Evolutionary conservation across 2,797 vertebrate species (phyloP), one percentile per base, ranked within the genome.

Genomic region (Rhynchotus rufescens): DNA sequence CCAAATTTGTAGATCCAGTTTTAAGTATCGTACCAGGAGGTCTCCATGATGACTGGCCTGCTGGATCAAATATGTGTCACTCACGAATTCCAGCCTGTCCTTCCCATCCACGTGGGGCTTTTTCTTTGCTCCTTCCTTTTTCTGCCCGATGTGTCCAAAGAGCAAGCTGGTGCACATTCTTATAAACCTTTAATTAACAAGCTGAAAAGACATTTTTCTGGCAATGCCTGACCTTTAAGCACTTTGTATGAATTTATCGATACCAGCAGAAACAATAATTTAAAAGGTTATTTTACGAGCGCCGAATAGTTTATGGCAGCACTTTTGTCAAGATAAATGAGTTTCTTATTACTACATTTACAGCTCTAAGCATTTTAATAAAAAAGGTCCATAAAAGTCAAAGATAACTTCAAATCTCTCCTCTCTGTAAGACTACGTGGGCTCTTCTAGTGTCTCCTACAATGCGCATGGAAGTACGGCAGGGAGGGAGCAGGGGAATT

Each of bases 171-270:
- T 88, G 85, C 69, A 47, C 32, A 20, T 91, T 96, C 88, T 81
- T 78, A 94, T 42, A 94, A 89, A 92, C 74, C 66, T 89, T 93
- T 96, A 94, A 96, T 95, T 95, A 97, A 94, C 85, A 86, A 92
- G 79, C 62, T 21, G 62, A 93, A 96, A 93, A 96, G 94, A 87
- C 90, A 62, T 94, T 93, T 91, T 89, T 94, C 92, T 89, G 79
- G 90, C 78, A 92, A 83, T 83, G 74, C 38, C 90, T 96, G 96
- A 96, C 96, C 97, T 97, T 96, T 96, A 97, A 80, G 85, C 80
- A 93, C 91, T 65, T 51, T 49, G 71, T 80, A 62, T 26, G 32
- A 94, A 96, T 96, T 95, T 96, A 97, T 92, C 3, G 42, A 96
- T 74, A 94, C 59, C 64, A 57, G 94, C 91, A 95, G 96, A 94